Evolutionary conservation across 1,140 invertebrate species (phyloP).

Genomic region (Dreissena polymorpha): DNA sequence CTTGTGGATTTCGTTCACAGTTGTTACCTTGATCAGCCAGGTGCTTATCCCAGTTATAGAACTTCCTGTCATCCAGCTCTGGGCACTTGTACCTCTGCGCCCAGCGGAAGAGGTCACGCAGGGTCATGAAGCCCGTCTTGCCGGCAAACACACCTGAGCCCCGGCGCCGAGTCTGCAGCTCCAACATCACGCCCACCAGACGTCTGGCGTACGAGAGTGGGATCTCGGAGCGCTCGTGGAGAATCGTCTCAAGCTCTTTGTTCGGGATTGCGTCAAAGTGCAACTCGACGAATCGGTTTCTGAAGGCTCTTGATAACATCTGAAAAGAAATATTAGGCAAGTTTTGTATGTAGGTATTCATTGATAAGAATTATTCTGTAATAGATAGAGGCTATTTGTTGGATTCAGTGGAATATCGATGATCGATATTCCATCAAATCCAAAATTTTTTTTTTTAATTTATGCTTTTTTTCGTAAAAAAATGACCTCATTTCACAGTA

Average conservation of each 20-base stretch:
- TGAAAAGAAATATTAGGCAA: constrained; percentile 60
- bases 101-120: constrained; percentile 98
- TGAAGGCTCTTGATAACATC: constrained; percentile 95
- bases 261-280: constrained; percentile 98
- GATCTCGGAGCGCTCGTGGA: constrained; percentile 93
- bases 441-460: too few species aligned
- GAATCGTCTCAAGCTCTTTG: constrained; percentile 92
- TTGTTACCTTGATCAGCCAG: constrained; percentile 93
- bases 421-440: too few species aligned
- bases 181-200: constrained; percentile 95
- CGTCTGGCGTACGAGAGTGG: constrained; percentile 93
- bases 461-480: too few species aligned
- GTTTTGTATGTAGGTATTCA: too few species aligned
- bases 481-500: too few species aligned
- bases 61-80: constrained; percentile 61
- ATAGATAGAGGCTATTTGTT: too few species aligned
- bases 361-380: too few species aligned
- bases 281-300: constrained; percentile 98
- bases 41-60: constrained; percentile 98
- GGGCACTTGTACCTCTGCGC: constrained; percentile 91
- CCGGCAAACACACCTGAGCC: constrained; percentile 94
- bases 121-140: constrained; percentile 96
- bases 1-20: background rate
- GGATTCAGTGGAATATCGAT: too few species aligned
- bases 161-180: constrained; percentile 90